Evolutionary conservation across 2,888 invertebrate genomes (phyloP), one percentile per base, ranked within the genome.

Genomic region (Petrolisthes cinctipes): DNA sequence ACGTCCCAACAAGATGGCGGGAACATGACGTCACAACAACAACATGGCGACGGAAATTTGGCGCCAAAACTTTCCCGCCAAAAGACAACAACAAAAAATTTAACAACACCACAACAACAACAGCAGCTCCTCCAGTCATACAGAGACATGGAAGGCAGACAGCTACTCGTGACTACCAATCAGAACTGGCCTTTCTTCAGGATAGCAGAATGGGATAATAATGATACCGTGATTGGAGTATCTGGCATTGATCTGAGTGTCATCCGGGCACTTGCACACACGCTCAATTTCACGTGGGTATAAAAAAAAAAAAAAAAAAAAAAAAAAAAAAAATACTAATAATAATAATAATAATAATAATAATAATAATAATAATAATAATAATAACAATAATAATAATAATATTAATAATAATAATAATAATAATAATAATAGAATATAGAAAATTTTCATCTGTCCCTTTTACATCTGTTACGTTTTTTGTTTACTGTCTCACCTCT

Each of bases 201-300:
- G 82, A 75, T 86, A 5, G 75, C 37, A 51, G 81, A 71, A 4
- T 37, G 75, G 9, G 73, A 56, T 53, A 20, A 73, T 14, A 82
- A 86, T 53, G 86, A 82, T 9, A 86, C 86, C 1, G 75, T 86
- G 23, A 68, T 86, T 3, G 76, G 82, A 6, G 56, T 76, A 23
- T 53, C 82, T 9, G 86, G 86, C 53, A 75, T 86, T 4, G 86
- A 86, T 57, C 75, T 82, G 7, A 73, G 54, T 2, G 76, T 86
- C 37, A 66, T 86, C 61, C 53, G n/a, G n/a, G 71, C 66, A 54
- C 75, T 86, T 54, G 82, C 82, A 20, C 53, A 75, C 9, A 20
- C 57, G 9, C 79, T 86, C 53, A 86, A 86, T 61, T 86, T 86
- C 61, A 86, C 81, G 86, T 86, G 66, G 66, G 82, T 68, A 11